Base-by-base conservation (phyloP, 2,797 vertebrate species). In the Myotis findleyi region DNA sequence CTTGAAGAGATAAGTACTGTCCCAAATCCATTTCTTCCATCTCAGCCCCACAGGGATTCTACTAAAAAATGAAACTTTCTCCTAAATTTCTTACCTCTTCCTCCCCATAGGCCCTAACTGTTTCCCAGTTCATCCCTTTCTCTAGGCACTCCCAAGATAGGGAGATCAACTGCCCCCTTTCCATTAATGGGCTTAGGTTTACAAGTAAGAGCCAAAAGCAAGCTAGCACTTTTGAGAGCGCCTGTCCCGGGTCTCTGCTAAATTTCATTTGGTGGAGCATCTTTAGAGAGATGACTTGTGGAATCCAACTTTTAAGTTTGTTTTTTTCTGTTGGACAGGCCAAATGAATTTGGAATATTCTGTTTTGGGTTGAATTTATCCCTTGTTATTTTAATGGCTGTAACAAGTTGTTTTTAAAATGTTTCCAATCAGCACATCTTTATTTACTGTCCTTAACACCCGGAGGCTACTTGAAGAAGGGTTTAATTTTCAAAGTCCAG, bases 381-480 rank as follows among this genome's bases (percentile, higher is more conserved):
- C 92, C 73, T 96, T 95, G 76, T 91, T 95, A 94, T 94, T 93
- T 97, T 93, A 92, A 95, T 69, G 75, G 69, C 93, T 87, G 23
- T 75, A 96, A 92, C 88, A 95, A 96, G 88, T 95, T 96, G 83
- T 97, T 97, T 95, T 95, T 93, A 55, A 62, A 94, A 93, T 95
- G 91, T 96, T 97, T 97, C 94, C 95, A 88, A 62, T 95, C 97
- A 95, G 87, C 80, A 93, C 55, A 23, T 96, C 92, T 89, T 91
- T 96, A 96, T 96, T 96, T 97, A 93, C 96, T 96, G 89, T 96
- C 87, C 81, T 97, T 94, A 95, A 87, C 71, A 96, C 80, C 96
- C 75, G 9, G 72, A 91, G 96, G 96, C 96, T 97, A 94, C 87
- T 95, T 87, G 76, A 95, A 96, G 87, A 95, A 92, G 64, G 87